Evolutionary conservation across 2,113 vertebrate species (phyloP).

Genomic region (Ovis aries): ARS-UI_Ramb_v3.0 NC_056056.1:88167501-88168000

Average conservation of each 20-base stretch:
- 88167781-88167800: not conserved
- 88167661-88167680: not conserved
- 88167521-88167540: not conserved
- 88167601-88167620: not conserved
- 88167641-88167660: not conserved
- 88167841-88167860: not conserved
- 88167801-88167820: not conserved
- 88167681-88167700: not conserved
- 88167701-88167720: not conserved
- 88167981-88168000: not conserved
- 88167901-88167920: not conserved
- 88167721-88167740: not conserved
- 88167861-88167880: not conserved
- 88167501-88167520: not conserved
- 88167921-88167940: not conserved
- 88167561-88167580: not conserved
- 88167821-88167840: not conserved
- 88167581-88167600: not conserved
- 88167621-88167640: not conserved
- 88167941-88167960: not conserved
- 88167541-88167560: not conserved
- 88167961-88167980: not conserved
- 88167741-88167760: not conserved
- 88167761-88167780: not conserved
- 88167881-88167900: not conserved